These are phyloP conservation scores for Cabera pusaria DNA, from an alignment of 2,888 invertebrate genomes.

Conservation along the genomic window DNA sequence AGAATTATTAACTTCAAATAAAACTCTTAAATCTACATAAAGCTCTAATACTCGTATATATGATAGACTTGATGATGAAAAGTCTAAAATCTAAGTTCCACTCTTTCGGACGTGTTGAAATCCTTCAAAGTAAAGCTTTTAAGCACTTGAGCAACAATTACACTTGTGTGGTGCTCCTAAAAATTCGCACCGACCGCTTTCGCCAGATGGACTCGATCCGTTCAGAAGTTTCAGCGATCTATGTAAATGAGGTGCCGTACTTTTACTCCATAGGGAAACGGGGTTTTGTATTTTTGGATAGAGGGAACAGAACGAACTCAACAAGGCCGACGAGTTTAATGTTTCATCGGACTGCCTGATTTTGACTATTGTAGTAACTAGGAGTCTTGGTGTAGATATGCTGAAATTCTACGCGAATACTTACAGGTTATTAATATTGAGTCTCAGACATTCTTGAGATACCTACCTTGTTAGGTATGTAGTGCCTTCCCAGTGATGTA, in stretches of 20 bases:
- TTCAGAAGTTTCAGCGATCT: slow-evolving; percentile 51
- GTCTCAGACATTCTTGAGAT: too few relatives aligned
- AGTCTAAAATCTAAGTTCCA: slow-evolving; percentile 40
- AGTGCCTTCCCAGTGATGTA: too few relatives aligned
- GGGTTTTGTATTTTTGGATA: slow-evolving; percentile 39
- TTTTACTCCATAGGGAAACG: slow-evolving; percentile 34
- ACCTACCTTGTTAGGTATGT: too few relatives aligned
- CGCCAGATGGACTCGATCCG: slow-evolving; percentile 44
- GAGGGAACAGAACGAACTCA: slow-evolving; percentile 28
- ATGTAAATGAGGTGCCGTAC: slow-evolving; percentile 46
- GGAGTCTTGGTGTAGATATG: neutral
- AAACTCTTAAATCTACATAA: slow-evolving; percentile 40
- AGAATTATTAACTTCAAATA: slow-evolving; percentile 36
- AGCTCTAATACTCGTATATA: too few relatives aligned
- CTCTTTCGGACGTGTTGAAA: slow-evolving; percentile 48
- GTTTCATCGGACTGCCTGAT: slow-evolving; percentile 27
- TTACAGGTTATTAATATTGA: too few relatives aligned
- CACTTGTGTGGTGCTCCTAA: slow-evolving; percentile 49
- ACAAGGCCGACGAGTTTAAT: slow-evolving; percentile 26
- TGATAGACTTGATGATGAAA: too few relatives aligned
- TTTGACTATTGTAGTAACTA: slow-evolving; percentile 14
- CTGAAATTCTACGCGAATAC: too few relatives aligned
- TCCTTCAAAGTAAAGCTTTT: slow-evolving; percentile 64
- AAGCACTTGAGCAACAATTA: slow-evolving; percentile 64
- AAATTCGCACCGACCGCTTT: slow-evolving; percentile 52